These are phyloP conservation scores for Sciaenops ocellatus DNA, from an alignment of 2,797 vertebrate species.

Conservation along the genomic window DNA sequence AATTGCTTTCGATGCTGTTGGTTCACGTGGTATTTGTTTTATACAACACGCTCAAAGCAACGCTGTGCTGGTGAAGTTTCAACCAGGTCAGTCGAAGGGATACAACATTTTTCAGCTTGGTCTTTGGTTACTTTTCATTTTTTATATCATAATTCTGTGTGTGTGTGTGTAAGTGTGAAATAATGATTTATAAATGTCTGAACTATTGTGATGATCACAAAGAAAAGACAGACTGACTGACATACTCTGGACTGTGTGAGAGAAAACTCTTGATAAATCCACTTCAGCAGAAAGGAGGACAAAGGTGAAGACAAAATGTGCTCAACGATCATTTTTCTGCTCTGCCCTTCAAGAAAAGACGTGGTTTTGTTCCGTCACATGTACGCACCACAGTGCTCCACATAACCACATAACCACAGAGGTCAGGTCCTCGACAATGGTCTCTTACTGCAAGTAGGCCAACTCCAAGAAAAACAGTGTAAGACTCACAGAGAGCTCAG, in stretches of 20 bases:
- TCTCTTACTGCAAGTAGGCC: slow-evolving; percentile 26
- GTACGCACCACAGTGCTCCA: not conserved
- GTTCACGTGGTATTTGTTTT: not conserved
- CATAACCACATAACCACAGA: not conserved
- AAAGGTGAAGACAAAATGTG: not conserved
- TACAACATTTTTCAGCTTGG: no score
- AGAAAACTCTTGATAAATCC: not conserved
- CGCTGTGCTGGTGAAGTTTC: no score
- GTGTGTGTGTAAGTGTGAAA: not conserved
- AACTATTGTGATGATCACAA: not conserved
- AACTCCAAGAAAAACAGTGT: slow-evolving; percentile 21
- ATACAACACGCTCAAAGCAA: not conserved
- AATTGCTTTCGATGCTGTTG: not conserved
- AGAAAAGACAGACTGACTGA: not conserved
- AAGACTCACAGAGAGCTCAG: slow-evolving; percentile 37
- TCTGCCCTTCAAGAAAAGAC: slow-evolving; percentile 2
- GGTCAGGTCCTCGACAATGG: slow-evolving; percentile 24
- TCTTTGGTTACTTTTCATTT: not conserved
- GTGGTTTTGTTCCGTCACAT: slow-evolving; percentile 27
- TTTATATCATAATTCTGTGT: no score
- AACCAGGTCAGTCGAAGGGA: not conserved
- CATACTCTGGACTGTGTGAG: not conserved
- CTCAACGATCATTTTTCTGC: slow-evolving; percentile 25
- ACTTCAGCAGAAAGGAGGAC: not conserved
- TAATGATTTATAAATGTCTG: not conserved